Conservation (phyloP, 1,140 invertebrate genomes). For the Drosophila repletoides region DNA sequence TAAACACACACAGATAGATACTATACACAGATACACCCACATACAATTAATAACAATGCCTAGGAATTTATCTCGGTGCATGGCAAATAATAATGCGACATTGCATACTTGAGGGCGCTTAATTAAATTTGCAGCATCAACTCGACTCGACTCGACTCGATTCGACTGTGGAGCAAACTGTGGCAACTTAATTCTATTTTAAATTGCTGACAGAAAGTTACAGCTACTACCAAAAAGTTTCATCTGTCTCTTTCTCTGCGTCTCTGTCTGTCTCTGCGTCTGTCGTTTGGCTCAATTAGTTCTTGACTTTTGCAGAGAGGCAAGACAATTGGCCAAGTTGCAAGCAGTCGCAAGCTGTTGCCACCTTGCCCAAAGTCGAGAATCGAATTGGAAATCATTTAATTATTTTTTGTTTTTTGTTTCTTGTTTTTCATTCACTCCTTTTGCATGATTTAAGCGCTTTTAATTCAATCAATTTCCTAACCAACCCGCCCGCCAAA, state of each 20-base stretch:
- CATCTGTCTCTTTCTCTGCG: too few species aligned
- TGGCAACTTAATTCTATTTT: slow-evolving; percentile 60
- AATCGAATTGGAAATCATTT: slow-evolving; percentile 28
- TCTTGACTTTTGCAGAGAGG: slow-evolving; percentile 20
- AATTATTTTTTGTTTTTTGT: slow-evolving; percentile 25
- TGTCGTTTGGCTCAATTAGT: slow-evolving; percentile 32
- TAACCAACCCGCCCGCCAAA: too few species aligned
- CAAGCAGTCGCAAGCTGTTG: slow-evolving; percentile 3
- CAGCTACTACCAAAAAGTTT: slow-evolving; percentile 46
- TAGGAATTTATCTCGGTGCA: slow-evolving; percentile 14
- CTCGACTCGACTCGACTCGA: not conserved
- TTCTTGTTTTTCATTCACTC: slow-evolving; percentile 40
- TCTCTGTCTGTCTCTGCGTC: too few species aligned
- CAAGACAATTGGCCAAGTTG: slow-evolving; percentile 30
- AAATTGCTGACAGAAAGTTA: slow-evolving; percentile 59
- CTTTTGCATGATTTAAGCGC: slow-evolving; percentile 56
- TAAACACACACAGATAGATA: slow-evolving; percentile 14
- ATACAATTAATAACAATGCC: slow-evolving; percentile 43
- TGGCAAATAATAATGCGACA: too few species aligned
- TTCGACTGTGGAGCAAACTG: not conserved
- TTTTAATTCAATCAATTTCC: slow-evolving; percentile 30
- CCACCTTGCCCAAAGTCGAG: not conserved
- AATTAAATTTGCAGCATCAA: slow-evolving; percentile 54
- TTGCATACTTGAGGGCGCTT: slow-evolving; percentile 50
- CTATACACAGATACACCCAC: not conserved